Conservation (phyloP, 1,140 invertebrate genomes). For the Harpegnathos saltator region DNA sequence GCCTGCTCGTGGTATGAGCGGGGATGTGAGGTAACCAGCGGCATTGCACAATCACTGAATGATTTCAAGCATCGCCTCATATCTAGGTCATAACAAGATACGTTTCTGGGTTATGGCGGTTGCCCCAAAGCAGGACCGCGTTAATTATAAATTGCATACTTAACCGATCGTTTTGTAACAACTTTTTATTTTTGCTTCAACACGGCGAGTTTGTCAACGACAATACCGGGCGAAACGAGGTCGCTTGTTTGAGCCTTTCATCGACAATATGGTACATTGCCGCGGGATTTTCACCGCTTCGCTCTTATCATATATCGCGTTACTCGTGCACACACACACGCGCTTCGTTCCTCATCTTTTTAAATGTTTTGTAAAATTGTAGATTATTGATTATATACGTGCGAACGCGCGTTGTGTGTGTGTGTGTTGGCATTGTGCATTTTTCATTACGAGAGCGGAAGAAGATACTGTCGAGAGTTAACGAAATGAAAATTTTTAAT, state of each 20-base stretch:
- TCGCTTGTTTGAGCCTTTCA: constrained; percentile 12
- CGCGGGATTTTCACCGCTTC: neutral
- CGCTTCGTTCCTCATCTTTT: constrained; percentile 36
- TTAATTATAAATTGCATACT: constrained; percentile 73
- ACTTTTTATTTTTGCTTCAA: constrained; percentile 58
- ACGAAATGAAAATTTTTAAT: no score
- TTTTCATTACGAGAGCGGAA: no score
- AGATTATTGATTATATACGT: neutral
- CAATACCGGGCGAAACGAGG: constrained; percentile 16
- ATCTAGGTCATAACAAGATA: constrained; percentile 86
- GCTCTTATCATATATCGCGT: neutral
- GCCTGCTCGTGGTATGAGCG: constrained; percentile 79
- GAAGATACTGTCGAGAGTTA: no score
- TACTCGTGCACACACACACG: neutral
- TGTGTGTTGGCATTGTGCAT: no score
- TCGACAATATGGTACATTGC: constrained; percentile 42
- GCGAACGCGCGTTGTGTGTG: no score
- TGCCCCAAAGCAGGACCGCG: constrained; percentile 82
- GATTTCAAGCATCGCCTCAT: constrained; percentile 87
- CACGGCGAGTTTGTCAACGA: constrained; percentile 41
- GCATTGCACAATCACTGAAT: constrained; percentile 86
- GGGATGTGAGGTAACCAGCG: constrained; percentile 85
- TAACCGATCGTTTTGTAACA: constrained; percentile 39
- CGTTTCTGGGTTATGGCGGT: constrained; percentile 86
- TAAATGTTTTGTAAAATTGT: neutral